Conservation (phyloP, 2,113 vertebrate species). For the Leptosomus discolor region DNA sequence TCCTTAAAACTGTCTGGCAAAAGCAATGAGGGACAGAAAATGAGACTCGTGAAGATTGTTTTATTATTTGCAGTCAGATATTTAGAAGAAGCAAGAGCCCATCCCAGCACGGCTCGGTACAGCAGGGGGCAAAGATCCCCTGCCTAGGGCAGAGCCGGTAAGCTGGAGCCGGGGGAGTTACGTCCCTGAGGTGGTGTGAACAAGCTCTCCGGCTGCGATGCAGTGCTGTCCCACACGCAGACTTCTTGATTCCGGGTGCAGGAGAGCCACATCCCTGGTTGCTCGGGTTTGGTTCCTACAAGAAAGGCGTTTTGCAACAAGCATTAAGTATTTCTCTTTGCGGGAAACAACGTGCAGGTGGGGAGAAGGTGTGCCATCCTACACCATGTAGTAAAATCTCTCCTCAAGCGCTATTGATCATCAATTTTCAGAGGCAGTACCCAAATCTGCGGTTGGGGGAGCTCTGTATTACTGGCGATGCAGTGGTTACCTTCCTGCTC, state of each 20-base stretch:
- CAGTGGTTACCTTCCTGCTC: not conserved
- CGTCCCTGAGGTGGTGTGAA: fast-evolving
- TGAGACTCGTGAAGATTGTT: not conserved
- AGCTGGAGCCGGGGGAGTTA: not conserved
- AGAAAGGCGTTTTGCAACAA: not conserved
- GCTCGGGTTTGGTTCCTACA: not conserved
- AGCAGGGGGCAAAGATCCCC: not conserved
- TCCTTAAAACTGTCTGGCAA: not conserved
- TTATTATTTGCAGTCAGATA: not conserved
- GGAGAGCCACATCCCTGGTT: not conserved
- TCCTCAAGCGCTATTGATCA: not conserved
- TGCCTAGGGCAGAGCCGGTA: fast-evolving
- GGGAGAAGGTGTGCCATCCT: not conserved
- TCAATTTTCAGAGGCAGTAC: not conserved
- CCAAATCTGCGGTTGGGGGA: not conserved
- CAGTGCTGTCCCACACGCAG: not conserved
- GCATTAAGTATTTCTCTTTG: not conserved
- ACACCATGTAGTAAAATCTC: not conserved
- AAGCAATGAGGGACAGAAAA: not conserved
- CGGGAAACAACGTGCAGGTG: not conserved
- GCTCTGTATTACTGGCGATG: not conserved
- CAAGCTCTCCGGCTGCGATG: not conserved
- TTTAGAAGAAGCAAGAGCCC: not conserved
- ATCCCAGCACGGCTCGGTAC: not conserved
- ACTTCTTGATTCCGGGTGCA: not conserved